phyloP scores from a whole-genome alignment of 2,113 vertebrate genomes.

The Marmota flaviventris region DNA sequence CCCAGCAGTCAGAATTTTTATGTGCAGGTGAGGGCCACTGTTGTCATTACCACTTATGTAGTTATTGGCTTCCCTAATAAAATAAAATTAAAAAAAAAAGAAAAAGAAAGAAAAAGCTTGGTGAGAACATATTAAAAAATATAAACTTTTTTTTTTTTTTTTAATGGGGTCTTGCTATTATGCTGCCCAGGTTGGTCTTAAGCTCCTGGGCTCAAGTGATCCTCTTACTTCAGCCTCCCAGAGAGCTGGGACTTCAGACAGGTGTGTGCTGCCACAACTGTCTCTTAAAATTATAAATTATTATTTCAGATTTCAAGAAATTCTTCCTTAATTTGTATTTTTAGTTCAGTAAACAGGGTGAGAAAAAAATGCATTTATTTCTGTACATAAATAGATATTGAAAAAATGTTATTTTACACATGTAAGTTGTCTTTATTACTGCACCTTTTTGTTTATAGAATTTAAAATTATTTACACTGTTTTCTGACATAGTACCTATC shows the following conservation, averaged over 20 bases:
- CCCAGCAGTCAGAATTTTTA: neutral
- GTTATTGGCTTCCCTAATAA: constrained; percentile 20
- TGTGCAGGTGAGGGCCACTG: neutral
- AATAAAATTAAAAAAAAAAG: neutral
- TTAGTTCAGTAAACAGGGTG: constrained; percentile 20
- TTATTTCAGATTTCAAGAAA: constrained; percentile 11
- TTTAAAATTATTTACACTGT: constrained; percentile 3
- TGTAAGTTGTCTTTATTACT: constrained; percentile 50
- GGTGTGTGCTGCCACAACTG: too few species aligned
- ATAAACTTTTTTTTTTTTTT: neutral
- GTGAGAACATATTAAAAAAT: constrained; percentile 18
- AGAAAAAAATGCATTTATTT: constrained; percentile 33
- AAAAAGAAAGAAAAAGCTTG: neutral
- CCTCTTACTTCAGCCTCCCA: too few species aligned
- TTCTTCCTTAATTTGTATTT: constrained; percentile 27
- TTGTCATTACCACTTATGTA: neutral
- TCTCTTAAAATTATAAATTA: neutral
- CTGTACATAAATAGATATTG: neutral
- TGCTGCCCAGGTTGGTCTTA: neutral
- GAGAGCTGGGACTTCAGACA: too few species aligned
- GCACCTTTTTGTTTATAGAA: neutral
- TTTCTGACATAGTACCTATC: constrained; percentile 18
- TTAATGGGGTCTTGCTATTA: neutral
- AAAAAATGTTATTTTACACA: neutral
- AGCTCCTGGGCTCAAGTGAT: too few species aligned